These are phyloP conservation scores for Chelon auratus DNA, from an alignment of 2,797 vertebrate species.

Conservation along the genomic window DNA sequence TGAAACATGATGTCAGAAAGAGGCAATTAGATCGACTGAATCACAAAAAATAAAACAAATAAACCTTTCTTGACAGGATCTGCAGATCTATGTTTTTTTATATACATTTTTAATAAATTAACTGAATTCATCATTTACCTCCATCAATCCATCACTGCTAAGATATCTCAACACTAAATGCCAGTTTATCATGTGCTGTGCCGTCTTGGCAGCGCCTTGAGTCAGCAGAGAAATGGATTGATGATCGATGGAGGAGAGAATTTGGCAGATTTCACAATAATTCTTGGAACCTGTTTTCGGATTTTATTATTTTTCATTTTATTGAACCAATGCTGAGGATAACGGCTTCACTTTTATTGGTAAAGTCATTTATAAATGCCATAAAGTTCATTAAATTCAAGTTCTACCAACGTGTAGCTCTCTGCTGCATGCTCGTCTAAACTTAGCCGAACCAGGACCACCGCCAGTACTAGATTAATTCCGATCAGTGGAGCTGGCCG, in stretches of 20 bases:
- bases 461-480: background rate
- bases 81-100: too few species aligned
- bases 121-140: background rate
- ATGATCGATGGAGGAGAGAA: background rate
- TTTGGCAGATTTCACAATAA: background rate
- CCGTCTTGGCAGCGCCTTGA: too few species aligned
- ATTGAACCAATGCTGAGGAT: background rate
- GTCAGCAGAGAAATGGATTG: background rate
- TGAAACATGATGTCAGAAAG: slow-evolving; percentile 31
- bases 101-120: background rate
- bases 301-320: background rate
- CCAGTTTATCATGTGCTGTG: too few species aligned
- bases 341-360: background rate
- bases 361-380: too few species aligned
- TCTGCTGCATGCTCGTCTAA: background rate
- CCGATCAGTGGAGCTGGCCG: background rate
- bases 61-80: background rate
- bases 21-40: slow-evolving; percentile 7
- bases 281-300: background rate
- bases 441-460: background rate
- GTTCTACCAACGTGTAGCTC: background rate
- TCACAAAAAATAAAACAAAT: background rate
- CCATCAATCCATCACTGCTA: background rate
- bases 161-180: too few species aligned
- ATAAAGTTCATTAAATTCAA: background rate